A percentile compares a stretch with the other conserved stretches of the same genome.
These are phyloP conservation scores for Proteles cristata DNA, from an alignment of 2,113 vertebrate species.

Conservation along the genomic window DNA sequence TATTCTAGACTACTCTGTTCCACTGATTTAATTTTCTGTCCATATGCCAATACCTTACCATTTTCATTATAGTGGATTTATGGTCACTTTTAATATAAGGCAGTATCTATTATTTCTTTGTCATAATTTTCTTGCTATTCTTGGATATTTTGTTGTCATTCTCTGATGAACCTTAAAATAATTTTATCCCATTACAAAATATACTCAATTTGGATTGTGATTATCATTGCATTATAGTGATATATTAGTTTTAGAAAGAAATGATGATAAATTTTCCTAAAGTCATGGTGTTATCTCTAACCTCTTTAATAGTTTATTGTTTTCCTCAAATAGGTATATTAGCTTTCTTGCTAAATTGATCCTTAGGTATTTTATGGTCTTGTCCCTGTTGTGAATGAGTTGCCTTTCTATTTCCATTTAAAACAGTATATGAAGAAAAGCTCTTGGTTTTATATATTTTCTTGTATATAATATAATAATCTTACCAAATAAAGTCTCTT, in stretches of 20 bases:
- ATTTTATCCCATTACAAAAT: conserved; percentile 17
- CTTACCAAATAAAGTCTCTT: conserved; percentile 36
- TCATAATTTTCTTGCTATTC: conserved; percentile 14
- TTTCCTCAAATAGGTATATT: not conserved
- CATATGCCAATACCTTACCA: not conserved
- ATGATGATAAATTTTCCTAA: not conserved
- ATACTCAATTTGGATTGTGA: conserved; percentile 15
- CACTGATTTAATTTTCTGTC: conserved; percentile 33
- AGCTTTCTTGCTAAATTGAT: conserved; percentile 14
- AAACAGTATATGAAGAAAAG: conserved; percentile 6
- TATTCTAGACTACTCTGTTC: conserved; percentile 36
- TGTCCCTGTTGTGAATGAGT: not conserved
- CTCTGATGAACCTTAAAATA: not conserved
- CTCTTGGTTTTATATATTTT: conserved; percentile 55
- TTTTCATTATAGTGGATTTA: conserved; percentile 35
- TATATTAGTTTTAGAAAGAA: conserved; percentile 40
- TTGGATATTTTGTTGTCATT: conserved; percentile 29
- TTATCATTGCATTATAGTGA: conserved; percentile 28
- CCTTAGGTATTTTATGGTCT: conserved; percentile 32
- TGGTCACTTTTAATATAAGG: conserved; percentile 6
- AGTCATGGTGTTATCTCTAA: not conserved
- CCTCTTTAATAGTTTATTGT: conserved; percentile 37
- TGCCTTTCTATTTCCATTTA: conserved; percentile 40
- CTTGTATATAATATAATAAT: not conserved
- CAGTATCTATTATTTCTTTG: conserved; percentile 1